These are phyloP conservation scores for Rhinoraja longicauda DNA, from an alignment of 2,797 vertebrate species.

Conservation along the genomic window DNA sequence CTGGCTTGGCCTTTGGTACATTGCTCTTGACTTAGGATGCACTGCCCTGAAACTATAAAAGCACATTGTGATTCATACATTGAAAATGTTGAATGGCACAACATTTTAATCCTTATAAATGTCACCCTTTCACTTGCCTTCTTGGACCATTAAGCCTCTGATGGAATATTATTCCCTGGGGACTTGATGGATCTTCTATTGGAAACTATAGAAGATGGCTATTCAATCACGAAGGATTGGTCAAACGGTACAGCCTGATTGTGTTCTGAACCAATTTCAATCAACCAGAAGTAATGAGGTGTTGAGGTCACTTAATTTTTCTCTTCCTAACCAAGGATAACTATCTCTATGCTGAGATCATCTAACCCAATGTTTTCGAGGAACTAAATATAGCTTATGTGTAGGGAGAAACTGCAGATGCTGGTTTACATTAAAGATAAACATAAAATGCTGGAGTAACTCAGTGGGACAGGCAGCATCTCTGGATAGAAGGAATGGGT, in stretches of 20 bases:
- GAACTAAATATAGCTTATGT: background rate
- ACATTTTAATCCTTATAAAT: background rate
- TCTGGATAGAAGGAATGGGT: no score
- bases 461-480: no score
- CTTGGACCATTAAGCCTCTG: background rate
- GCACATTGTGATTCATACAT: background rate
- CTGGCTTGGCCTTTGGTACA: background rate
- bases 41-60: background rate
- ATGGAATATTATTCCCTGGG: background rate
- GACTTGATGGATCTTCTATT: background rate
- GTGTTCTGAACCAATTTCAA: background rate
- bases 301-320: background rate
- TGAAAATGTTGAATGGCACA: background rate
- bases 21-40: background rate
- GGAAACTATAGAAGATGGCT: background rate
- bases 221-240: background rate
- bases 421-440: no score
- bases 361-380: background rate
- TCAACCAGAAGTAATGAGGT: background rate
- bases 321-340: background rate
- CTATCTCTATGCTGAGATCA: background rate
- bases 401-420: no score
- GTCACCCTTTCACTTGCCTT: background rate
- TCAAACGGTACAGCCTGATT: background rate
- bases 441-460: no score